Conservation (phyloP, 2,113 vertebrate genomes). For the Puntigrus tetrazona region DNA sequence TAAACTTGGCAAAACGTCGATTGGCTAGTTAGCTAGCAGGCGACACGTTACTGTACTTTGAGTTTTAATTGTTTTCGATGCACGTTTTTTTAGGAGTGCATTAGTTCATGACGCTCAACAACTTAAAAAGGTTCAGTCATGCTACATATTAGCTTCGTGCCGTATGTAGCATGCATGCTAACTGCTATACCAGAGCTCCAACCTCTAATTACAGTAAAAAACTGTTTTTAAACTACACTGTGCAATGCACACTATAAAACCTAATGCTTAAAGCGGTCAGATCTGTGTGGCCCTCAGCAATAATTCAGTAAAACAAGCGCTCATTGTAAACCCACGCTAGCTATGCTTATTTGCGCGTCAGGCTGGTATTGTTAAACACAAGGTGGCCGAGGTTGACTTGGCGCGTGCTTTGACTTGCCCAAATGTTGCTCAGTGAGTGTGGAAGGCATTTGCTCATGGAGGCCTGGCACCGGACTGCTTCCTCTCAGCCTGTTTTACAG, state of each 20-base stretch:
- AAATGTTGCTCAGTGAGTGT: conserved; percentile 33
- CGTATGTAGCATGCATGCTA: not conserved
- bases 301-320: not conserved
- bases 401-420: not conserved
- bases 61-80: too few species aligned
- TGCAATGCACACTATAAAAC: not conserved
- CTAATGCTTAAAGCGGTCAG: not conserved
- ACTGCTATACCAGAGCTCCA: not conserved
- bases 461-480: conserved; percentile 28
- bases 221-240: not conserved
- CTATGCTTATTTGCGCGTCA: conserved; percentile 10
- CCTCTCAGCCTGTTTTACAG: conserved; percentile 31
- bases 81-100: not conserved
- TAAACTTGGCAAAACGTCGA: not conserved
- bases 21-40: not conserved
- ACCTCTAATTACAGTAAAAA: not conserved
- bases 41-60: not conserved
- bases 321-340: not conserved
- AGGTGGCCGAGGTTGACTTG: conserved; percentile 34
- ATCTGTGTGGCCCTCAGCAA: not conserved
- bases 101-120: not conserved
- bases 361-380: conserved; percentile 24
- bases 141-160: not conserved
- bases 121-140: not conserved
- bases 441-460: conserved; percentile 41